Evolutionary conservation across 1,140 invertebrate genomes (phyloP).

Genomic region (Drosophila elegans): DNA sequence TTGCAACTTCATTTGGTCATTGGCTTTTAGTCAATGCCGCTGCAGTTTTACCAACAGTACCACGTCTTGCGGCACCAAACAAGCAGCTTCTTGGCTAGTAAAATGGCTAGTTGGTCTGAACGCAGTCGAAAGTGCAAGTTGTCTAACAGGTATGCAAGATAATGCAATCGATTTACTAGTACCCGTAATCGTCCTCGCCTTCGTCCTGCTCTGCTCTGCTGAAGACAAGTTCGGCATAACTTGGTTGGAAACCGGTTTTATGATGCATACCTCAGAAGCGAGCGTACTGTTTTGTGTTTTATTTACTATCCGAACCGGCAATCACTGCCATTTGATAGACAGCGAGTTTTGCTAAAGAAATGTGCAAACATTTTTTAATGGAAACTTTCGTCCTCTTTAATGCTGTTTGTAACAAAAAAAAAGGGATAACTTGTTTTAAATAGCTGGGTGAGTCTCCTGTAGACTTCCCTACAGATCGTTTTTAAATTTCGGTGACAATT

Average conservation of each 20-base stretch:
- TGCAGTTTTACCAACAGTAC: constrained; percentile 38
- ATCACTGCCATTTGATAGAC: constrained; percentile 15
- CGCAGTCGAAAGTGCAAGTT: constrained; percentile 72
- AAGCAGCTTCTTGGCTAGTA: constrained; percentile 35
- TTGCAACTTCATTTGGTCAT: constrained; percentile 72
- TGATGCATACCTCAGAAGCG: constrained; percentile 34
- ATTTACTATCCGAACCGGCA: constrained; percentile 41
- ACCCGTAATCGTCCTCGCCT: constrained; percentile 19
- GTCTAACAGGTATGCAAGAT: constrained; percentile 57
- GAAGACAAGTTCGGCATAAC: constrained; percentile 30
- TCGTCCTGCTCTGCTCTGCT: constrained; percentile 14
- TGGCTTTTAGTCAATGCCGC: constrained; percentile 62
- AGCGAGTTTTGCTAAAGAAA: constrained; percentile 9
- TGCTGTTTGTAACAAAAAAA: background rate
- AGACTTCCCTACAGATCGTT: too few species aligned
- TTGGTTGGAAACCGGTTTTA: constrained; percentile 72
- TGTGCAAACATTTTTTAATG: constrained; percentile 25
- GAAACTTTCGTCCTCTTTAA: constrained; percentile 23
- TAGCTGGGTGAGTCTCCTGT: too few species aligned
- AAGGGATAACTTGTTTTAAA: background rate
- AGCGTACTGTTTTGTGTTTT: constrained; percentile 15
- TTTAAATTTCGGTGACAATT: too few species aligned
- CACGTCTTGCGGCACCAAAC: constrained; percentile 26
- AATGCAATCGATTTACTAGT: constrained; percentile 73
- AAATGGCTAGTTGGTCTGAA: constrained; percentile 27